Conservation (phyloP, 2,113 vertebrate species). For the Plecturocebus donacophilus region DNA sequence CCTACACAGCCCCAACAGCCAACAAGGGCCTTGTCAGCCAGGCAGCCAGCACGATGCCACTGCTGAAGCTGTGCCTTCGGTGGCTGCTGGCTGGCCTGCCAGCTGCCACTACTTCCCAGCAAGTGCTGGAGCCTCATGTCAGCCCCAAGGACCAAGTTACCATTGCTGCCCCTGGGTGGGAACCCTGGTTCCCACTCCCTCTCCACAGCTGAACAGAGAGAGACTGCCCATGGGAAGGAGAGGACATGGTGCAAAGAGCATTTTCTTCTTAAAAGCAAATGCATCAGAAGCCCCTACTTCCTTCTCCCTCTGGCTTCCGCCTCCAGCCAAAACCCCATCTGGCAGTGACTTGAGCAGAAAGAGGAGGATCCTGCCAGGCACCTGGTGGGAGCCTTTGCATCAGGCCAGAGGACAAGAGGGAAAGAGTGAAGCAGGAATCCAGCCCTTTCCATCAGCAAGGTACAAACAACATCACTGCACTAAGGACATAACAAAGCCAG, state of each 20-base stretch:
- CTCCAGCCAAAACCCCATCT: neutral
- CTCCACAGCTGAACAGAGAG: neutral
- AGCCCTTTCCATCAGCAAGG: neutral
- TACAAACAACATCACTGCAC: accelerated
- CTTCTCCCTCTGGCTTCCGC: neutral
- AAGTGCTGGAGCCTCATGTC: neutral
- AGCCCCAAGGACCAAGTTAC: neutral
- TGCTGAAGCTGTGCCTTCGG: too few species aligned
- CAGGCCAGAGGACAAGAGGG: neutral
- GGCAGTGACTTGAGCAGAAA: neutral
- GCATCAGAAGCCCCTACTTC: neutral
- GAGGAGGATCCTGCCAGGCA: neutral
- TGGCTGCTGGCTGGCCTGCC: neutral
- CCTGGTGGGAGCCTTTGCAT: neutral
- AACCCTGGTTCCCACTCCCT: neutral
- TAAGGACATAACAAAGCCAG: neutral
- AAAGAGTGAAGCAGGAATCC: neutral
- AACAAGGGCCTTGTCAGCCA: neutral
- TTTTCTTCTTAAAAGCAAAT: neutral
- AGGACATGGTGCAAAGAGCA: neutral
- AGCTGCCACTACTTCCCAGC: neutral
- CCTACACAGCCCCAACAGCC: neutral
- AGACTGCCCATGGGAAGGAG: neutral
- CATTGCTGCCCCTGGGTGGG: neutral
- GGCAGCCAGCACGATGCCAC: neutral